Base-by-base conservation (phyloP, 2,797 vertebrate genomes). In the Channallabes apus region DNA sequence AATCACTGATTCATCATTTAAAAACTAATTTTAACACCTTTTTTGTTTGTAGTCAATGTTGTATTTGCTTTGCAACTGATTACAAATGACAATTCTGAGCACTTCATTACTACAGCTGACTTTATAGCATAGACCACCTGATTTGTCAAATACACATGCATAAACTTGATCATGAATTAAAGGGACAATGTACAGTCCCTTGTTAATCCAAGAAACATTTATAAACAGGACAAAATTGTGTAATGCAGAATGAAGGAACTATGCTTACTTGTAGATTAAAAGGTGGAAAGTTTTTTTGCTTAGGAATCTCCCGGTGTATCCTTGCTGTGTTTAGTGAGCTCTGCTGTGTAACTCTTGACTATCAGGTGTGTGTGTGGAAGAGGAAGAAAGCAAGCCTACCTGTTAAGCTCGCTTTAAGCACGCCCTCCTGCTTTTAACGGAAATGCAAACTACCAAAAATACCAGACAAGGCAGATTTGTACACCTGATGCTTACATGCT, bases 371-470 rank as follows among this genome's bases (percentile, higher is more conserved):
- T 59, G 46, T 24, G 62, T 24, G 80, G 15, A 20, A 17, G 24
- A 17, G 20, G 15, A 29, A 32, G 24, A 6, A 24, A 62, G 35
- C 8, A 46, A 83, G 35, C n/a, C 41, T 69, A 71, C 82, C 82
- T 75, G 82, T 72, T 73, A 35, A 12, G 82, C 38, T 65, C 27
- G n/a, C 58, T 38, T 54, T 64, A 75, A 75, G 38, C 82, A 73
- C 82, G 71, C 82, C 82, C 82, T 75, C n/a, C 82, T 83, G n/a
- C n/a, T 35, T 18, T 75, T 83, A 83, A 75, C 38, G 41, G 24
- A 76, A 75, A 83, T 83, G 71, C 71, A 83, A 83, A 83, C 27
- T n/a, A 59, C 46, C 46, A 22, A 15, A 24, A 79, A 73, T 15
- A 38, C 22, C 29, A 56, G 38, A 62, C 18, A 6, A 22, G 9